These are phyloP conservation scores for Acleris cristana DNA, from an alignment of 2,888 invertebrate genomes.

Conservation along the genomic window DNA sequence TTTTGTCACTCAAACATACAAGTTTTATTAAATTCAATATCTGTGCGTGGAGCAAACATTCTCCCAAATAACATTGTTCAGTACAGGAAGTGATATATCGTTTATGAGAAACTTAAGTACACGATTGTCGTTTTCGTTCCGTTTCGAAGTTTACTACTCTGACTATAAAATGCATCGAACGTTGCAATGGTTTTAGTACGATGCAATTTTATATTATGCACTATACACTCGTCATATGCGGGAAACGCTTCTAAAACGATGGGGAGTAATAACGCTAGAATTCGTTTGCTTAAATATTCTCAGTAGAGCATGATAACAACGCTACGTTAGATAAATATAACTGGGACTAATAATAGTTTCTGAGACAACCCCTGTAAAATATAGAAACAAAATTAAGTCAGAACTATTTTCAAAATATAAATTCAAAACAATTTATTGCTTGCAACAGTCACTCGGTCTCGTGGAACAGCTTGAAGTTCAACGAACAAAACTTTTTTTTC, in stretches of 20 bases:
- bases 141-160: conserved; percentile 64
- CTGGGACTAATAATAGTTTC: no score
- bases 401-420: no score
- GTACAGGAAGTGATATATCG: conserved; percentile 69
- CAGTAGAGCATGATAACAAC: no score
- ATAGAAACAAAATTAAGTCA: no score
- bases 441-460: no score
- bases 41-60: conserved; percentile 14
- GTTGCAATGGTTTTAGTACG: conserved; percentile 58
- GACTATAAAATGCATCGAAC: conserved; percentile 79
- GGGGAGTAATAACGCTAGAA: background rate
- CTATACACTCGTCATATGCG: conserved; percentile 25
- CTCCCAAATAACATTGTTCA: conserved; percentile 68
- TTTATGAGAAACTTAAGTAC: conserved; percentile 76
- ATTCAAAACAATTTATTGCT: no score
- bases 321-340: no score
- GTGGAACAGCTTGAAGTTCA: no score
- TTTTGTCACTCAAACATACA: conserved; percentile 22
- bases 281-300: background rate
- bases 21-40: conserved; percentile 32
- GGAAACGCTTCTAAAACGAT: background rate
- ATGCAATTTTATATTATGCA: conserved; percentile 31
- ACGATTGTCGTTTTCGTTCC: conserved; percentile 68
- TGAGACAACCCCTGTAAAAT: no score
- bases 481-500: no score